phyloP scores from a whole-genome alignment of 2,888 invertebrate genomes.

The Cryptus armator region DNA sequence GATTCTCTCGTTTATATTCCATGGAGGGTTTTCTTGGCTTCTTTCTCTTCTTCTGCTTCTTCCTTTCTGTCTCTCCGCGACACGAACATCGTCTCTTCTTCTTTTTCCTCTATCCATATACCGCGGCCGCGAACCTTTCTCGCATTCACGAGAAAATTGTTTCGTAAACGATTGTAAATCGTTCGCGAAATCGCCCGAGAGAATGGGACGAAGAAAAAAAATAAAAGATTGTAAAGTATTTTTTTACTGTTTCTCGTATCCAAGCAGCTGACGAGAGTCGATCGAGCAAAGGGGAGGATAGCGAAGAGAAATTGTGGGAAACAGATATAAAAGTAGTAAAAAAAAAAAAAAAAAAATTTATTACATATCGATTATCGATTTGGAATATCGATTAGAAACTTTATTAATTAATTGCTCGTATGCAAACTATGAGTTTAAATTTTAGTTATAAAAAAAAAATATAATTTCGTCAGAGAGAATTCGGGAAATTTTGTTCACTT shows the following conservation, averaged over 20 bases:
- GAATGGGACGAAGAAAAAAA: neutral
- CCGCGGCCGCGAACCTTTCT: neutral
- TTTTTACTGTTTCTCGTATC: neutral
- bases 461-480: no score
- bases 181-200: slow-evolving; percentile 23
- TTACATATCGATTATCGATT: no score
- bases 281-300: no score
- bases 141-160: slow-evolving; percentile 37
- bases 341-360: no score
- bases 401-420: no score
- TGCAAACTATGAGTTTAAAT: no score
- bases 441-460: no score
- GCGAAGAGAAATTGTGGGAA: neutral
- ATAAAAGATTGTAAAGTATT: neutral
- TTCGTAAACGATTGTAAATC: slow-evolving; percentile 46
- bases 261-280: neutral
- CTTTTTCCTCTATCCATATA: neutral
- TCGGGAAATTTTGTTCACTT: no score
- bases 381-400: no score
- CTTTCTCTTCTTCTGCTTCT: neutral
- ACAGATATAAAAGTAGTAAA: no score
- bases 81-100: neutral
- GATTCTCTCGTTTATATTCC: slow-evolving; percentile 55
- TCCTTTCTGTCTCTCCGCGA: neutral
- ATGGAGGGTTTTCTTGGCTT: slow-evolving; percentile 11